Conservation (phyloP, 2,888 invertebrate genomes). For the Platerodrilus igneus region DNA sequence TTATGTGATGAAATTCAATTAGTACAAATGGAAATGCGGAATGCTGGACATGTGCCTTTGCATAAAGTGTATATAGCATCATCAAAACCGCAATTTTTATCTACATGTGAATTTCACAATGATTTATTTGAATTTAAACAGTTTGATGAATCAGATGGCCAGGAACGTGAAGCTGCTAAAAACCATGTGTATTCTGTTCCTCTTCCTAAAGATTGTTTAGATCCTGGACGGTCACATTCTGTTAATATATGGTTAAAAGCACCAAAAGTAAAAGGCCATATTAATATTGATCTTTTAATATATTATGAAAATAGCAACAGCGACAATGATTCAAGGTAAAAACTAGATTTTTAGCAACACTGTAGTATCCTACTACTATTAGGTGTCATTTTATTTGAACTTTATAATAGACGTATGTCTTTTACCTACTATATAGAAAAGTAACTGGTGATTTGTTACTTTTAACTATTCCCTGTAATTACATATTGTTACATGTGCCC, state of each 20-base stretch:
- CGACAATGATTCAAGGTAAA: slow-evolving; percentile 41
- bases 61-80: slow-evolving; percentile 62
- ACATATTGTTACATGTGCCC: no score
- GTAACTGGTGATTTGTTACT: no score
- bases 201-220: slow-evolving; percentile 49
- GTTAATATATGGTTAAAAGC: slow-evolving; percentile 66
- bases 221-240: slow-evolving; percentile 51
- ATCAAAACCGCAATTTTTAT: slow-evolving; percentile 61
- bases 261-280: slow-evolving; percentile 59
- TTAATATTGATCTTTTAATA: slow-evolving; percentile 64
- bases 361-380: no score
- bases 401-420: no score
- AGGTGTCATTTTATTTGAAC: no score
- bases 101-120: slow-evolving; percentile 38
- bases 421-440: no score
- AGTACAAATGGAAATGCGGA: slow-evolving; percentile 63
- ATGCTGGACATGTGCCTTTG: slow-evolving; percentile 64
- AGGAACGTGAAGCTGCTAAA: slow-evolving; percentile 43
- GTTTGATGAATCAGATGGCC: slow-evolving; percentile 32
- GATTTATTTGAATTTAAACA: slow-evolving; percentile 17
- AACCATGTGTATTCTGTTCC: slow-evolving; percentile 47
- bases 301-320: slow-evolving; percentile 60
- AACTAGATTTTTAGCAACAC: no score
- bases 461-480: no score
- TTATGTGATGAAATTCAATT: slow-evolving; percentile 70